These are phyloP conservation scores for Brachynemurus nebulosus DNA, from an alignment of 2,888 invertebrate genomes.

Conservation along the genomic window DNA sequence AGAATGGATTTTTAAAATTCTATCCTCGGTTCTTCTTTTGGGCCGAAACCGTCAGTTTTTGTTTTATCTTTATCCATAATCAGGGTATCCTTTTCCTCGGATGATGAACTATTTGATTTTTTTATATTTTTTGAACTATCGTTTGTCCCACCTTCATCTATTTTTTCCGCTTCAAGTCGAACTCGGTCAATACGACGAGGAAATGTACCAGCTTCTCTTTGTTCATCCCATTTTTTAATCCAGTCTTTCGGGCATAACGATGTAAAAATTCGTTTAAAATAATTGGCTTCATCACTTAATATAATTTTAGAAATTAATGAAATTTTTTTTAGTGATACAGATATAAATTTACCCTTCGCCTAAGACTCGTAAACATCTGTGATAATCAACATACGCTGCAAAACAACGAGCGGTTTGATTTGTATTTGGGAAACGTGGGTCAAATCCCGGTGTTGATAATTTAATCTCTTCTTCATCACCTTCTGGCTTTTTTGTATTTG, in stretches of 20 bases:
- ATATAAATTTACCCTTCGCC: conserved; percentile 1
- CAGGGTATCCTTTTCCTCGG: no score
- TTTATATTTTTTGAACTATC: no score
- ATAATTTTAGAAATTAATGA: conserved; percentile 5
- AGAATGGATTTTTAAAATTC: no score
- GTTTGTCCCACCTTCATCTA: neutral
- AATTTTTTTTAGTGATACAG: neutral
- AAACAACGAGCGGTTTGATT: conserved; percentile 59
- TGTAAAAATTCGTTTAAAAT: conserved; percentile 43
- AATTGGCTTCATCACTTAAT: conserved; percentile 41
- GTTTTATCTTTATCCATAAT: no score
- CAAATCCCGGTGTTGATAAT: conserved; percentile 64
- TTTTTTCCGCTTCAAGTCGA: neutral
- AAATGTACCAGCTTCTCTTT: conserved; percentile 40
- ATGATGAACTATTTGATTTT: no score
- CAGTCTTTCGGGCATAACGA: conserved; percentile 46
- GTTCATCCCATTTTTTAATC: conserved; percentile 46
- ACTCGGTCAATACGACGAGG: conserved; percentile 29
- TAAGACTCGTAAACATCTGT: conserved; percentile 17
- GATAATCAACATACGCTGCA: conserved; percentile 21
- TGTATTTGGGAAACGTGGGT: conserved; percentile 85
- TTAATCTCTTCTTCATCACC: conserved; percentile 19
- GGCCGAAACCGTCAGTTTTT: no score
- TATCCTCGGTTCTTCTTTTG: no score
- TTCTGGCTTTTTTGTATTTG: conserved; percentile 1